Percentiles rank a stretch among this genome's conserved stretches.
phyloP scores from a whole-genome alignment of 1,140 invertebrate genomes.

The Halyomorpha halys region DNA sequence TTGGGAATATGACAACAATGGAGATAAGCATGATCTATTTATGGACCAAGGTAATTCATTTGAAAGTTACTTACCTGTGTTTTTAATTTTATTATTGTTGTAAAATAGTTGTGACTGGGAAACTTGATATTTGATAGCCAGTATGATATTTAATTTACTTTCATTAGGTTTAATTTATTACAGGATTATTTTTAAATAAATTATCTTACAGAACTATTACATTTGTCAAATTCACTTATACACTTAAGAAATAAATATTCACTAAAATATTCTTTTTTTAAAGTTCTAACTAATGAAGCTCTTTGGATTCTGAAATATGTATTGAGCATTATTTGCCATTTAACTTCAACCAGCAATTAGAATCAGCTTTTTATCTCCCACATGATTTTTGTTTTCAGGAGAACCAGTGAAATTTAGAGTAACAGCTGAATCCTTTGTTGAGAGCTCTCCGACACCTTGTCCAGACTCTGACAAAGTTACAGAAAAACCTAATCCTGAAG shows the following conservation, averaged over 20 bases:
- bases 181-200: no score
- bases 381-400: conserved; percentile 40
- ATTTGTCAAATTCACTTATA: no score
- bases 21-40: conserved; percentile 73
- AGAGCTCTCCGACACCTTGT: conserved; percentile 60
- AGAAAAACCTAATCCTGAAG: conserved; percentile 44
- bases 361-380: no score
- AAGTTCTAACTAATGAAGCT: background rate
- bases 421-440: conserved; percentile 75
- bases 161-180: no score
- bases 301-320: no score
- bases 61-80: no score
- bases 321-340: no score
- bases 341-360: no score
- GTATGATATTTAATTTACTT: background rate
- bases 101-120: background rate
- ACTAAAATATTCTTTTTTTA: no score
- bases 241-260: no score
- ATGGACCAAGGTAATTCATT: conserved; percentile 61
- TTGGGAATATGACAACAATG: conserved; percentile 84
- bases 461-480: conserved; percentile 32
- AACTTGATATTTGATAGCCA: background rate
- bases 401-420: conserved; percentile 85
- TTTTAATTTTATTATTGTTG: no score
- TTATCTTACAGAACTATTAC: no score